Percentiles rank a stretch among this genome's conserved stretches.
phyloP scores from a whole-genome alignment of 2,797 vertebrate genomes.

The Platyrinchus mystaceus region DNA sequence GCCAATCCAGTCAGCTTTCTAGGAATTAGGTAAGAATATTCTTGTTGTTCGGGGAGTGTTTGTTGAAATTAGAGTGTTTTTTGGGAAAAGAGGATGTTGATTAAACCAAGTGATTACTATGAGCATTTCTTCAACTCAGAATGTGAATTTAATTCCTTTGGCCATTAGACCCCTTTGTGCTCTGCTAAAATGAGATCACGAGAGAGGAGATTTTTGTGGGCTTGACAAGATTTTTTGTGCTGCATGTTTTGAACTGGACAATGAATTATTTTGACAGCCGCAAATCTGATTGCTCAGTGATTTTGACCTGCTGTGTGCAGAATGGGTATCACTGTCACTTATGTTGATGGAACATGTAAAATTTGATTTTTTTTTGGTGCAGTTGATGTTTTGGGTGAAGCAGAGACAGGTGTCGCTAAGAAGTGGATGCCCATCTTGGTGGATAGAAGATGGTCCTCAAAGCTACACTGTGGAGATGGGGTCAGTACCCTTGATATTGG shows the following conservation, averaged over 20 bases:
- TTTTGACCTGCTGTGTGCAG: neutral
- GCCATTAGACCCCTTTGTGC: neutral
- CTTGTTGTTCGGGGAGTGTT: neutral
- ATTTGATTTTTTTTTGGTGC: accelerated
- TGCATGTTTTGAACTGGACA: neutral
- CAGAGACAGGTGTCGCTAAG: too few relatives aligned
- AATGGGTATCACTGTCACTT: neutral
- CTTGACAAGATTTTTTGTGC: neutral
- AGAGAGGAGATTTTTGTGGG: neutral
- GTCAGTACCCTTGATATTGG: accelerated
- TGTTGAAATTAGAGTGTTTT: neutral
- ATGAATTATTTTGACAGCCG: neutral
- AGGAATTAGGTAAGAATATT: neutral
- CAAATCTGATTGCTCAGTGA: accelerated
- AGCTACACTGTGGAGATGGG: neutral
- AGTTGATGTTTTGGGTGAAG: neutral
- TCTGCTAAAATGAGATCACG: neutral
- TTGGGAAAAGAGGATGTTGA: neutral
- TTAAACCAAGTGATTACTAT: neutral
- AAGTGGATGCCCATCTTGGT: neutral
- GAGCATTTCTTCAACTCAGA: neutral
- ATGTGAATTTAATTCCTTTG: neutral
- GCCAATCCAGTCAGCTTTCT: neutral
- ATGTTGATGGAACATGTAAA: accelerated
- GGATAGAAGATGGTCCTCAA: neutral